Base-by-base conservation (phyloP, 2,113 vertebrate genomes). In the Cyprinodon tularosa region DNA sequence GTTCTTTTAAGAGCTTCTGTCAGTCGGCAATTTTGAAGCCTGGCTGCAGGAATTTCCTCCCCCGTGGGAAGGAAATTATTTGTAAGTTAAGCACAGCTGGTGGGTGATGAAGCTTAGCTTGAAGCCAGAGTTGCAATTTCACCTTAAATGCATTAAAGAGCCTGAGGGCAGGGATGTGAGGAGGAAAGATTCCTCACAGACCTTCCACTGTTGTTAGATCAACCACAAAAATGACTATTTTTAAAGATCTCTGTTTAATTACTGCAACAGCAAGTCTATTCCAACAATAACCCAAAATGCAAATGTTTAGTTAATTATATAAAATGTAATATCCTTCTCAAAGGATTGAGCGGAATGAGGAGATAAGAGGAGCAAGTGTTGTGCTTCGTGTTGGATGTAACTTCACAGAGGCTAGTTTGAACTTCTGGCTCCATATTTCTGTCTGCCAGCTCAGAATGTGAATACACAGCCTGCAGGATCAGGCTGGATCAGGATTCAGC, bases 401-500 rank as follows among this genome's bases (percentile, higher is more conserved):
- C 13, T 81, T 50, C 17, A 14, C 22, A 74, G 48, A 76, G 75
- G 68, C 44, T 37, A 8, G 42, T 63, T 69, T 73, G 11, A 76
- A 68, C 64, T 40, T n/a, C 62, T 59, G 22, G 8, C 1, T 37
- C 72, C 74, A 17, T 37, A 66, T 9, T 67, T 77, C 59, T 45
- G 36, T n/a, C 48, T 62, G 48, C 48, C 39, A 2, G 47, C 45
- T 38, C 47, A 40, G 45, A 70, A n/a, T 61, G 37, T 44, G n/a
- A 59, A 38, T 66, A 42, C 57, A 62, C 63, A 44, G n/a, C 50
- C 47, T 71, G 63, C 15, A 42, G 60, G 40, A 40, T 80, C 65
- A 40, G 66, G 76, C 66, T 71, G 67, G 59, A 84, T 82, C 80
- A 66, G 50, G 63, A 69, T 64, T 73, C 61, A 62, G 65, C 72